Base-by-base conservation (phyloP, 2,113 vertebrate genomes). In the Gobio gobio region DNA sequence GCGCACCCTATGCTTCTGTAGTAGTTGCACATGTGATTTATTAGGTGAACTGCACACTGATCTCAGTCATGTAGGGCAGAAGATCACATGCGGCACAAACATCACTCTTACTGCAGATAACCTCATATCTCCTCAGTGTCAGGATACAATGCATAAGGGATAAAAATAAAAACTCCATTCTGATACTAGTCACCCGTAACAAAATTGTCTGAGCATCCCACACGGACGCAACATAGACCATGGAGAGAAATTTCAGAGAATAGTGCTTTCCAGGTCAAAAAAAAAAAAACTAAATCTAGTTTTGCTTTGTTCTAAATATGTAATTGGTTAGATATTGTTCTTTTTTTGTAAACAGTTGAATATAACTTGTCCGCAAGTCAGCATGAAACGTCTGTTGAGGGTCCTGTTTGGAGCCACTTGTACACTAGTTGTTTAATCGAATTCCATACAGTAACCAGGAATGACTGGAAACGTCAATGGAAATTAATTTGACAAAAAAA, bases 31-130 rank as follows among this genome's bases (percentile, higher is more conserved):
- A 3, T 74, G n/a, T 58, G 56, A 45, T 47, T 47, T 61, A 58
- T 66, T 13, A 20, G 43, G n/a, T 56, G 56, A 43, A 26, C n/a
- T 47, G 70, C 40, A 81, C 90, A 89, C 90, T 91, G 88, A 90
- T 93, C 93, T 90, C 83, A 85, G 86, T 88, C 89, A 90, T 89
- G 86, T 89, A 88, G 91, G 87, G 86, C 88, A 78, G 20, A 26
- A 16, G 24, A 72, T 26, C 68, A 81, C 36, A 58, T 22, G 22
- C 13, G 54, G 56, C 47, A 70, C 74, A 68, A 36, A 72, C 12
- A 73, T 87, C 24, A 33, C 24, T 51, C 47, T 85, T 81, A 64
- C 51, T 49, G 26, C 56, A 84, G 40, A 84, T 33, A 86, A 80
- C 77, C 78, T 79, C 10, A 70, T 40, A 80, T 73, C 74, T 22